A percentile compares a stretch with the other conserved stretches of the same genome.
These are phyloP conservation scores for Sylvia borin DNA, from an alignment of 2,797 vertebrate species.

Conservation along the genomic window DNA sequence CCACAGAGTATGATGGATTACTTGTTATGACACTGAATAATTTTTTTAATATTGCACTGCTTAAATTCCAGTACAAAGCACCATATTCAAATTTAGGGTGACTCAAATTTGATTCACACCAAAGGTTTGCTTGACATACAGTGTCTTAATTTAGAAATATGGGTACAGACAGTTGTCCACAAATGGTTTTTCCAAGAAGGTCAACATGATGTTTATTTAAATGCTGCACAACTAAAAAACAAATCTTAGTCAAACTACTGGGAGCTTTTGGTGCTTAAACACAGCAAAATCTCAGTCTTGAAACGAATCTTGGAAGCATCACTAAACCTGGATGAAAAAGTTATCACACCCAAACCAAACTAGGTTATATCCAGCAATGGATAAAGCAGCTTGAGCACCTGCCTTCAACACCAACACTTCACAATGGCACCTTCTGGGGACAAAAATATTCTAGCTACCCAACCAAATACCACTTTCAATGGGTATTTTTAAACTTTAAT, in stretches of 20 bases:
- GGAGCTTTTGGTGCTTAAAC: background rate
- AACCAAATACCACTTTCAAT: background rate
- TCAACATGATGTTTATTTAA: background rate
- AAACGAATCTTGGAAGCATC: background rate
- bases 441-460: background rate
- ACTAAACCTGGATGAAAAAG: background rate
- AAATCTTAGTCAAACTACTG: background rate
- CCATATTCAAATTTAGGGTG: background rate
- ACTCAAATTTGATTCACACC: background rate
- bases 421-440: background rate
- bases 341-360: background rate
- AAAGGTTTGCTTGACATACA: background rate
- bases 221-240: background rate
- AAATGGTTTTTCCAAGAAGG: background rate
- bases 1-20: slow-evolving; percentile 18
- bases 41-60: background rate
- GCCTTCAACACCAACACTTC: background rate
- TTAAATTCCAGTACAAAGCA: background rate
- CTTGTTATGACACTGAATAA: slow-evolving; percentile 5
- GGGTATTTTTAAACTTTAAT: background rate
- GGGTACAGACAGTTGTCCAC: background rate
- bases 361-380: background rate
- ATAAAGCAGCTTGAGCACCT: background rate
- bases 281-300: background rate
- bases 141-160: background rate